These are phyloP conservation scores for Theretra japonica DNA, from an alignment of 2,888 invertebrate genomes.

Conservation along the genomic window DNA sequence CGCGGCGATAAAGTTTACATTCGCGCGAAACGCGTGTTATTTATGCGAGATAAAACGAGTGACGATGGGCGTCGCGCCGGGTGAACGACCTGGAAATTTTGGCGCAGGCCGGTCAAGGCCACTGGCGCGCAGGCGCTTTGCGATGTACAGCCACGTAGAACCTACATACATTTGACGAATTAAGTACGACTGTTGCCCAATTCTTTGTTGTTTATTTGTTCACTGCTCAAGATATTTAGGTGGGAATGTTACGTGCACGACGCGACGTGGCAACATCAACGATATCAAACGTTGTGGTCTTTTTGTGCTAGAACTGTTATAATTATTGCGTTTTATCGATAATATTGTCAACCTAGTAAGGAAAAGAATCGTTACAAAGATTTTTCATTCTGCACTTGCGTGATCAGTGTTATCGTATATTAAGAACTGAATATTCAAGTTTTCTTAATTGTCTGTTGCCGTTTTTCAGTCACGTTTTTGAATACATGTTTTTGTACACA, in stretches of 20 bases:
- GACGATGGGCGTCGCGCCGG: constrained; percentile 77
- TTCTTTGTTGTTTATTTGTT: constrained; percentile 30
- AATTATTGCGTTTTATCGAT: not conserved
- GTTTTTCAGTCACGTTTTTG: too few species aligned
- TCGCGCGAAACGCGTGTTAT: constrained; percentile 56
- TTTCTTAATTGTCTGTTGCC: too few species aligned
- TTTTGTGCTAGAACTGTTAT: not conserved
- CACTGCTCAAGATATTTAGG: not conserved
- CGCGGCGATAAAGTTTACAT: constrained; percentile 50
- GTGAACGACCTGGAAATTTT: constrained; percentile 83
- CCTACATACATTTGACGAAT: constrained; percentile 24
- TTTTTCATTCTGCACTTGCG: not conserved
- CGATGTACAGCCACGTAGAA: constrained; percentile 34
- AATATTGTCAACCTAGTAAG: not conserved
- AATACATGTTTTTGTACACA: too few species aligned
- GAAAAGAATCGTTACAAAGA: not conserved
- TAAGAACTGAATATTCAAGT: too few species aligned
- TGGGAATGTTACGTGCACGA: not conserved
- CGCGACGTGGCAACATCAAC: not conserved
- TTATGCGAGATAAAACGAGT: constrained; percentile 78
- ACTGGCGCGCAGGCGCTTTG: constrained; percentile 66
- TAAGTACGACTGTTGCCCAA: constrained; percentile 19
- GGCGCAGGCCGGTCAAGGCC: constrained; percentile 85
- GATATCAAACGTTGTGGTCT: not conserved
- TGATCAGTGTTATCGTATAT: not conserved